Conservation (phyloP, 2,113 vertebrate species). For the Smithornis capensis region DNA sequence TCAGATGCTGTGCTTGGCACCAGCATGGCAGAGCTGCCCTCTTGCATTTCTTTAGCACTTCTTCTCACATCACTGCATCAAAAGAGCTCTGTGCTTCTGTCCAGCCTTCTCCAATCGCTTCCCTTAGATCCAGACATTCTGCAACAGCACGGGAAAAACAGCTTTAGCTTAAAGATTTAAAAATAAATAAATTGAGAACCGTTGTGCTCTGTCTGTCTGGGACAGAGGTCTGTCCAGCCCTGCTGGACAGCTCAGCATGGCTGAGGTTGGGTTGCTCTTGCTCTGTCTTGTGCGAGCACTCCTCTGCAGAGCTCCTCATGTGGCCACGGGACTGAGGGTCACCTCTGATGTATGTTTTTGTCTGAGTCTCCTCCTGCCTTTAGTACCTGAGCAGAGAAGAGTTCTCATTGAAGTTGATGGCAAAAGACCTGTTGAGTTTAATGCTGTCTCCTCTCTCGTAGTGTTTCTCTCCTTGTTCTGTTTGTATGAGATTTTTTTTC, state of each 20-base stretch:
- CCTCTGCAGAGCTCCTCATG: not conserved
- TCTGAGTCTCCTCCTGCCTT: not conserved
- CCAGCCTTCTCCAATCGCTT: not conserved
- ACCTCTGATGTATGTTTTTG: rapidly evolving
- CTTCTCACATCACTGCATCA: not conserved
- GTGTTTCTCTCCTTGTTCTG: not conserved
- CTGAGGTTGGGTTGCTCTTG: not conserved
- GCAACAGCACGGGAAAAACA: not conserved
- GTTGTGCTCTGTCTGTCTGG: not conserved
- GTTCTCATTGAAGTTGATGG: not conserved
- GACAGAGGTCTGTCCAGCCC: rapidly evolving
- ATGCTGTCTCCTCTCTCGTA: not conserved
- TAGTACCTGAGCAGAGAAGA: not conserved
- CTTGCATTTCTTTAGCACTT: slow-evolving; percentile 56
- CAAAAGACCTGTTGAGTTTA: not conserved
- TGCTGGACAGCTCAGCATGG: not conserved
- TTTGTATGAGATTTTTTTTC: not conserved
- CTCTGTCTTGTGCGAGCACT: not conserved
- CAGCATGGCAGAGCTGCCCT: slow-evolving; percentile 29
- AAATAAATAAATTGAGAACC: not conserved
- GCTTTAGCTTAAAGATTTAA: not conserved
- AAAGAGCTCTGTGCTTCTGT: slow-evolving; percentile 16
- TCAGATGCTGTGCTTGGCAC: slow-evolving; percentile 24
- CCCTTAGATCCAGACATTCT: not conserved
- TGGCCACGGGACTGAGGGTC: not conserved